Conservation (phyloP, 2,113 vertebrate species). For the Balaeniceps rex region DNA sequence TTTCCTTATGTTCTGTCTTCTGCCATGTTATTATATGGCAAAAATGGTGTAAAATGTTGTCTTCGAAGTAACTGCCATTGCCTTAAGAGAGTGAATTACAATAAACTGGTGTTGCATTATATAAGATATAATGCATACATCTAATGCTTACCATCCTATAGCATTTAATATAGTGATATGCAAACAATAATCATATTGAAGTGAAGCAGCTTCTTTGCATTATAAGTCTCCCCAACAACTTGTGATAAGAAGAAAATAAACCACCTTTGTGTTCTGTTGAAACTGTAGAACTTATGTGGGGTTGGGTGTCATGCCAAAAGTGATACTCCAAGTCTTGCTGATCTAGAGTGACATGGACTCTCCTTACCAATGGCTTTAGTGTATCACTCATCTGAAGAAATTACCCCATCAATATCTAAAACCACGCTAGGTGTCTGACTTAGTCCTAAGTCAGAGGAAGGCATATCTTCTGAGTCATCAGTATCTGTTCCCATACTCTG, state of each 20-base stretch:
- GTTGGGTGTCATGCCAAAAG: background rate
- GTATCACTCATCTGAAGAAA: background rate
- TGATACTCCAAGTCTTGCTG: background rate
- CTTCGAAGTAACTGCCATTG: background rate
- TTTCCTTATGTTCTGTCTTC: background rate
- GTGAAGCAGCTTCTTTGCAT: background rate
- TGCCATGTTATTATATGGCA: background rate
- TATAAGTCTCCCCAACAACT: background rate
- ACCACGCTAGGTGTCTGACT: background rate
- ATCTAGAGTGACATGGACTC: background rate
- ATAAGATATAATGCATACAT: background rate
- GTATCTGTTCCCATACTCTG: background rate
- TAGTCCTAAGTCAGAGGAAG: background rate
- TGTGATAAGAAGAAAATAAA: background rate
- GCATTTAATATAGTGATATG: background rate
- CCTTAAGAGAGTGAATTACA: background rate
- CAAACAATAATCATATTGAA: background rate
- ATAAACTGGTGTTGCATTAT: background rate
- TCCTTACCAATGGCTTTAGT: background rate
- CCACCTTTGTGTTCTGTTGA: background rate
- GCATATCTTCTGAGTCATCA: background rate
- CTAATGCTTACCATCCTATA: background rate
- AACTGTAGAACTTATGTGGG: background rate
- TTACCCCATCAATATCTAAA: background rate
- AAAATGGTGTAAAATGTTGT: background rate